phyloP scores from a whole-genome alignment of 2,113 vertebrate species.

The Vulpes lagopus region DNA sequence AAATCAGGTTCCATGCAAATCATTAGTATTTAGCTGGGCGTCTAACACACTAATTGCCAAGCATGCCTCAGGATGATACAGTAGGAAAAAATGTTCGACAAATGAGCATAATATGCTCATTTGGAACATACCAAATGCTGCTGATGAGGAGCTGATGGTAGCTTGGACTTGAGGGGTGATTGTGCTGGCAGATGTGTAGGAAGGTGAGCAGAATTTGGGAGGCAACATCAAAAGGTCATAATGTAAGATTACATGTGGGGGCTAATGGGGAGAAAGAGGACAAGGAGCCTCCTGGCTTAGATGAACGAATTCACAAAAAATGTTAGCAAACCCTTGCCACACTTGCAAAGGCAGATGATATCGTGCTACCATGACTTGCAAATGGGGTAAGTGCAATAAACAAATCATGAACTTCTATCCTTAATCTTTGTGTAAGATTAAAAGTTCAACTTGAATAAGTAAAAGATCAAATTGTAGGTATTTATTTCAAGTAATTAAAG shows the following conservation, averaged over 20 bases:
- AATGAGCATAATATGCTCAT: too few relatives aligned
- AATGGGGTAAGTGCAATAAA: background rate
- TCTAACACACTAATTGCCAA: background rate
- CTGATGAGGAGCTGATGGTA: background rate
- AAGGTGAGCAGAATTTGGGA: background rate
- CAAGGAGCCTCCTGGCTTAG: background rate
- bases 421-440: conserved; percentile 1
- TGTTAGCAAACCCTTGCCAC: background rate
- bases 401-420: background rate
- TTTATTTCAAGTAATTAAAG: background rate
- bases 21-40: conserved; percentile 23
- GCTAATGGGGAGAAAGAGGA: background rate
- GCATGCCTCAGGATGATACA: background rate
- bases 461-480: background rate
- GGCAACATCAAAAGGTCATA: background rate
- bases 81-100: background rate
- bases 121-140: too few relatives aligned
- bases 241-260: background rate
- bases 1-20: background rate
- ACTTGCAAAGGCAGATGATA: background rate
- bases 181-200: background rate
- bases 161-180: background rate
- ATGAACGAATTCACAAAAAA: background rate
- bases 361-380: background rate
- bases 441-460: background rate